Evolutionary conservation across 2,888 invertebrate species (phyloP).

Genomic region (Ennomos fuscantarius): DNA sequence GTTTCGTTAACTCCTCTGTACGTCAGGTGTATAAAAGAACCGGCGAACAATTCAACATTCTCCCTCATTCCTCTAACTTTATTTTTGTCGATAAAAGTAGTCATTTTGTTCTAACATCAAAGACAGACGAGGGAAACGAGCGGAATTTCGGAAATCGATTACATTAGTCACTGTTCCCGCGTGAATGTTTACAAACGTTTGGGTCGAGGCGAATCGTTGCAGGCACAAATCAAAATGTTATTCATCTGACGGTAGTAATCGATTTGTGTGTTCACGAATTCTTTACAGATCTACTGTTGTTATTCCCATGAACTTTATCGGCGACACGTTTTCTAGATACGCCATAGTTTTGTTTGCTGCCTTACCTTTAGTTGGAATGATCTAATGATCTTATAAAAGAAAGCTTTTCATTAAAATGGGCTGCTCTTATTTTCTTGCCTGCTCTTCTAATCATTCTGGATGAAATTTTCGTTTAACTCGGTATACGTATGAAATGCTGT

Average conservation of each 20-base stretch:
- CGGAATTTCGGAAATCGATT: conserved; percentile 27
- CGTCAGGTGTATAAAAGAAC: too few species aligned
- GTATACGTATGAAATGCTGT: too few species aligned
- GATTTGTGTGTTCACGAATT: conserved; percentile 1
- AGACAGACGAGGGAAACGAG: conserved; percentile 21
- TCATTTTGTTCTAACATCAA: conserved; percentile 23
- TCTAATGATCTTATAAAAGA: conserved; percentile 16
- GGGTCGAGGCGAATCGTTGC: conserved; percentile 6
- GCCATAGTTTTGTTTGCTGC: too few species aligned
- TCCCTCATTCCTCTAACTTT: conserved; percentile 8
- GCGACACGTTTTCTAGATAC: too few species aligned
- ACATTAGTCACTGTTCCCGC: conserved; percentile 29
- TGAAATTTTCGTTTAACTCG: too few species aligned
- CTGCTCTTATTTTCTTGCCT: too few species aligned
- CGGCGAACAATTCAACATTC: background rate
- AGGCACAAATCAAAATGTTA: conserved; percentile 24
- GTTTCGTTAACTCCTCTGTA: too few species aligned
- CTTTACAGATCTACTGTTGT: background rate
- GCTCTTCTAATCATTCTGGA: too few species aligned
- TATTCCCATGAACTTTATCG: background rate
- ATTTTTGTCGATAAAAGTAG: conserved; percentile 18
- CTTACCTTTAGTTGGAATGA: conserved; percentile 28
- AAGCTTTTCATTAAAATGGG: too few species aligned
- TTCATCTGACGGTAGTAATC: conserved; percentile 9
- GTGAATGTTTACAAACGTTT: conserved; percentile 30